A percentile compares a stretch with the other conserved stretches of the same genome.
These are phyloP conservation scores for Palythoa heliodiscus DNA, from an alignment of 92 coral and sea anemone species.

Conservation along the genomic window DNA sequence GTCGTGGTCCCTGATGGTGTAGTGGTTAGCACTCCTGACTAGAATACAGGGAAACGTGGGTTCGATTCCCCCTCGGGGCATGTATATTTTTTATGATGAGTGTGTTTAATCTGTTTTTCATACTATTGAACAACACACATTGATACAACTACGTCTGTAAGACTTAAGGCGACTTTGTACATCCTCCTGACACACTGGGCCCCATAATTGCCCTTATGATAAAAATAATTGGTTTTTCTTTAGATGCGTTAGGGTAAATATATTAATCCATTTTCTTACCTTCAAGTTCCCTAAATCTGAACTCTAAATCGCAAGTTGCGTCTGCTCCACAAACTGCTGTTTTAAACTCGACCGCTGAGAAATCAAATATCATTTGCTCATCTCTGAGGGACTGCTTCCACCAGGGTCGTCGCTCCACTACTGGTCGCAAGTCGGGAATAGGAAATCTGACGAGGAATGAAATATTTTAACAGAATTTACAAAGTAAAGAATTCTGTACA, in stretches of 20 bases:
- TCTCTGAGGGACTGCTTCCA: conserved; percentile 91
- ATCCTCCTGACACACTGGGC: too few species aligned
- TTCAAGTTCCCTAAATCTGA: conserved; percentile 79
- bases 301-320: conserved; percentile 54
- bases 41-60: too few species aligned
- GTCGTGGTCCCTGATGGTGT: too few species aligned
- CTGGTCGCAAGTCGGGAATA: conserved; percentile 90
- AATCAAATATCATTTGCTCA: conserved; percentile 72
- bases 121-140: too few species aligned
- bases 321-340: conserved; percentile 77
- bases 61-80: too few species aligned
- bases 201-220: too few species aligned
- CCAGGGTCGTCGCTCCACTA: conserved; percentile 83
- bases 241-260: background rate
- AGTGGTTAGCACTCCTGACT: too few species aligned
- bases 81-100: too few species aligned
- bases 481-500: background rate
- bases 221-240: too few species aligned
- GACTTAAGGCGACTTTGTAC: too few species aligned
- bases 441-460: conserved; percentile 72
- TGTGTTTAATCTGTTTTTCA: too few species aligned
- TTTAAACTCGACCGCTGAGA: conserved; percentile 80
- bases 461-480: background rate
- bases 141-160: too few species aligned
- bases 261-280: conserved; percentile 53